Conservation (phyloP, 2,888 invertebrate genomes). For the Dinocampus coccinellae region DNA sequence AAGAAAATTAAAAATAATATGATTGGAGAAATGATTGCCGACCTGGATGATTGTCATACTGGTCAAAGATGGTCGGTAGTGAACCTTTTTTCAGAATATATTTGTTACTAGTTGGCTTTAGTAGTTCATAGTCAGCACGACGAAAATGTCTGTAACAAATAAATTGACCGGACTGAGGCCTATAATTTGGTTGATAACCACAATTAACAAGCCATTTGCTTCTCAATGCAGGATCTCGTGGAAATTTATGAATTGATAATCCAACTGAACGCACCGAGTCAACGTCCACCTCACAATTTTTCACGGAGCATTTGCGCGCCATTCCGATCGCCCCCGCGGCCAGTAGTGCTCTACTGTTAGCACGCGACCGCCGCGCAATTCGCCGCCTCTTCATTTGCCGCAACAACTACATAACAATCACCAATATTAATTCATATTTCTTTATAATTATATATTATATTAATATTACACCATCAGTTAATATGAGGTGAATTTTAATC, state of each 20-base stretch:
- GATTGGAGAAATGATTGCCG: slow-evolving; percentile 22
- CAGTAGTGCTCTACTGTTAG: slow-evolving; percentile 43
- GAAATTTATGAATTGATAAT: slow-evolving; percentile 83
- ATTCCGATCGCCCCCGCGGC: slow-evolving; percentile 64
- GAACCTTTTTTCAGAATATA: slow-evolving; percentile 80
- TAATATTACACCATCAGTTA: background rate
- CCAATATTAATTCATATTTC: background rate
- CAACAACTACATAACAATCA: slow-evolving; percentile 53
- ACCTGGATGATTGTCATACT: slow-evolving; percentile 64
- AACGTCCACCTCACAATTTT: slow-evolving; percentile 76
- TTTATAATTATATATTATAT: background rate
- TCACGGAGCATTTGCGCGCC: slow-evolving; percentile 77
- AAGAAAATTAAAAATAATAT: background rate
- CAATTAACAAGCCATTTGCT: slow-evolving; percentile 78
- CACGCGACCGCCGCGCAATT: slow-evolving; percentile 58
- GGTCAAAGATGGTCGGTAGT: slow-evolving; percentile 79
- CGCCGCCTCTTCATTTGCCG: slow-evolving; percentile 54
- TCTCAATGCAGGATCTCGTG: slow-evolving; percentile 74
- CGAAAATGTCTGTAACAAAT: slow-evolving; percentile 84
- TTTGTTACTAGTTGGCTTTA: slow-evolving; percentile 78
- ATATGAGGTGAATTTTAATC: background rate
- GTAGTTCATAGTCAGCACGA: slow-evolving; percentile 79
- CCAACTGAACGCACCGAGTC: slow-evolving; percentile 76
- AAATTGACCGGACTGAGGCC: slow-evolving; percentile 74
- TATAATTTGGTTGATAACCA: slow-evolving; percentile 72